These are phyloP conservation scores for Lasioglossum albipes DNA, from an alignment of 1,140 invertebrate species.

Conservation along the genomic window DNA sequence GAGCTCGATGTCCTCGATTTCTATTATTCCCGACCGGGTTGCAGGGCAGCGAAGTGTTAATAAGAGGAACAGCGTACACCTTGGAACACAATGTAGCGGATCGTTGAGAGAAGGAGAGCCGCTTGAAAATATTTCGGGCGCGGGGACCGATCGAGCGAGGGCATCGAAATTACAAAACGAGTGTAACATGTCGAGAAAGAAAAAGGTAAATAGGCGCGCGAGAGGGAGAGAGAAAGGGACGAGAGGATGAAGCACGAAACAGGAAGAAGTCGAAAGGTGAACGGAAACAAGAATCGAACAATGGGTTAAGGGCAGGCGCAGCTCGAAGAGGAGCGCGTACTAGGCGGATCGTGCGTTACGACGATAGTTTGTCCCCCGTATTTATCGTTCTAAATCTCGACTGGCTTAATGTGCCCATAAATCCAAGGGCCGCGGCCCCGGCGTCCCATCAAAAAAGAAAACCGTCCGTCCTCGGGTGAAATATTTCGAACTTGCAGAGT, in stretches of 20 bases:
- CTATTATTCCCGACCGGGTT: too few species aligned
- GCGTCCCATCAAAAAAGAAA: constrained; percentile 41
- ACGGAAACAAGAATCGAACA: constrained; percentile 11
- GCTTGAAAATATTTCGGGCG: too few species aligned
- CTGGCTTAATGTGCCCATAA: constrained; percentile 40
- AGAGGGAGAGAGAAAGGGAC: neutral
- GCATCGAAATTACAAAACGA: neutral
- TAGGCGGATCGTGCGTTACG: constrained; percentile 7
- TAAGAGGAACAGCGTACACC: too few species aligned
- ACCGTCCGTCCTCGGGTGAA: constrained; percentile 33
- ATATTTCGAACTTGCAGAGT: constrained; percentile 13
- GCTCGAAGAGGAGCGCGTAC: neutral
- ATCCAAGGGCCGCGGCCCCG: constrained; percentile 19
- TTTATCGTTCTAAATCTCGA: constrained; percentile 49
- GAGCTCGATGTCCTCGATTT: too few species aligned
- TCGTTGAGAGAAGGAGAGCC: too few species aligned
- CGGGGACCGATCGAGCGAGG: neutral
- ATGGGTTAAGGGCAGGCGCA: constrained; percentile 7
- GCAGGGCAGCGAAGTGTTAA: too few species aligned
- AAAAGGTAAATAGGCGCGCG: neutral
- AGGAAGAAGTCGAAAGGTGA: constrained; percentile 1
- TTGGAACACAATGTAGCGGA: too few species aligned
- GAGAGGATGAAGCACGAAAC: neutral
- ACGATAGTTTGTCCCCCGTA: constrained; percentile 44
- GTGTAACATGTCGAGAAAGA: neutral